A percentile compares a stretch with the other conserved stretches of the same genome.
These are phyloP conservation scores for Pristionchus arcanus DNA, from an alignment of 2,888 invertebrate genomes.

Conservation along the genomic window DNA sequence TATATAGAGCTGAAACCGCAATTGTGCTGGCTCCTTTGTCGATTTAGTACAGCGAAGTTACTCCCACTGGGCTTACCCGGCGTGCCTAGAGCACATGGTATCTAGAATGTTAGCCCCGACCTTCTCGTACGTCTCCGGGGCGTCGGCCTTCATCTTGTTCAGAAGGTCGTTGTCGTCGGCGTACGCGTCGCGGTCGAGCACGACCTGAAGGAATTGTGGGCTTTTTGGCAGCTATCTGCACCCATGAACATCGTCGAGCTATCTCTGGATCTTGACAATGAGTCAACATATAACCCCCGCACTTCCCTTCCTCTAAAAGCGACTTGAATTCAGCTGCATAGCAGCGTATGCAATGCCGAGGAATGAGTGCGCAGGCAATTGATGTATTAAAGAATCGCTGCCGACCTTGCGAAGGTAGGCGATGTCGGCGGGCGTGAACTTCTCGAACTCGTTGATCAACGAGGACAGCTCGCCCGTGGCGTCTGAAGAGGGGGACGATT, in stretches of 20 bases:
- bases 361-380: no score
- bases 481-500: background rate
- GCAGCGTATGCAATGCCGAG: background rate
- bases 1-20: no score
- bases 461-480: background rate
- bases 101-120: background rate
- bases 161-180: background rate
- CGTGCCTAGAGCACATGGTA: no score
- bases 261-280: no score
- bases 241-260: background rate
- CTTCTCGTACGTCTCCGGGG: background rate
- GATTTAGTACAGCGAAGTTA: no score
- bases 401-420: background rate
- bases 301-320: no score
- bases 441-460: background rate
- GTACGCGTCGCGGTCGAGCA: background rate
- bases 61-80: no score
- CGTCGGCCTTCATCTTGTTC: background rate
- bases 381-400: background rate
- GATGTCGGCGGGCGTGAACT: constrained; percentile 8
- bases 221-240: background rate
- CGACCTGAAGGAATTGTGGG: background rate
- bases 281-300: no score
- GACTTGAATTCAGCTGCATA: background rate
- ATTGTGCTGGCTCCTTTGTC: no score